These are phyloP conservation scores for Aurelia aurita DNA, from an alignment of 30 jellyfish, hydroid and myxozoan species.

Conservation along the genomic window DNA sequence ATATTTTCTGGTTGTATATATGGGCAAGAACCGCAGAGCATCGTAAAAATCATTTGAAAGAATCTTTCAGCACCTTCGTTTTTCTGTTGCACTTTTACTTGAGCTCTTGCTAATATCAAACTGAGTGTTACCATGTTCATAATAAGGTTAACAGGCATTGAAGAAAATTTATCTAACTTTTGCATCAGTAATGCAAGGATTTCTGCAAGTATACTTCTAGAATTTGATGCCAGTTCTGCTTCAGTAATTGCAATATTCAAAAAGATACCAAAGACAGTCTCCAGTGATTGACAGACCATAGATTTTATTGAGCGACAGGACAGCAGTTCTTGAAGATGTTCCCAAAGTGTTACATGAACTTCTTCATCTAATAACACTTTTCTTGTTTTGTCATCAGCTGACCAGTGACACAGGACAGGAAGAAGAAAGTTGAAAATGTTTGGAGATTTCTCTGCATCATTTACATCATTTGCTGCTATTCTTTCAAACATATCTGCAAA, in stretches of 20 bases:
- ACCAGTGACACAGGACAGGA: constrained; percentile 74
- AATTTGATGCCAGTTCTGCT: constrained; percentile 7
- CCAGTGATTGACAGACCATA: background rate
- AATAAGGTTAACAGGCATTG: background rate
- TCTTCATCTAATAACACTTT: constrained; percentile 27
- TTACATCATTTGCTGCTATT: background rate
- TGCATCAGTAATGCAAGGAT: background rate
- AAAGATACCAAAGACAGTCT: constrained; percentile 48
- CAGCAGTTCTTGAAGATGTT: constrained; percentile 2
- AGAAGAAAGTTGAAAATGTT: constrained; percentile 36
- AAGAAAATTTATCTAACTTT: background rate
- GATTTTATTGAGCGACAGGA: background rate
- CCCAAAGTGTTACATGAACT: constrained; percentile 3
- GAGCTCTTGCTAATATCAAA: constrained; percentile 51
- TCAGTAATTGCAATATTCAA: constrained; percentile 52
- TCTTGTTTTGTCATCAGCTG: constrained; percentile 61
- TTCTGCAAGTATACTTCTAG: constrained; percentile 7
- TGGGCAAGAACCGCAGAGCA: constrained; percentile 35
- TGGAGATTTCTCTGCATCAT: constrained; percentile 4
- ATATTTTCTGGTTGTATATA: background rate
- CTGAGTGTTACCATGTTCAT: constrained; percentile 40
- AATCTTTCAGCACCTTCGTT: background rate
- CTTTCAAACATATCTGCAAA: no score
- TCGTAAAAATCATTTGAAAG: constrained; percentile 7
- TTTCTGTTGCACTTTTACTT: background rate